Base-by-base conservation (phyloP, 2,888 invertebrate genomes). In the Apamea anceps region DNA sequence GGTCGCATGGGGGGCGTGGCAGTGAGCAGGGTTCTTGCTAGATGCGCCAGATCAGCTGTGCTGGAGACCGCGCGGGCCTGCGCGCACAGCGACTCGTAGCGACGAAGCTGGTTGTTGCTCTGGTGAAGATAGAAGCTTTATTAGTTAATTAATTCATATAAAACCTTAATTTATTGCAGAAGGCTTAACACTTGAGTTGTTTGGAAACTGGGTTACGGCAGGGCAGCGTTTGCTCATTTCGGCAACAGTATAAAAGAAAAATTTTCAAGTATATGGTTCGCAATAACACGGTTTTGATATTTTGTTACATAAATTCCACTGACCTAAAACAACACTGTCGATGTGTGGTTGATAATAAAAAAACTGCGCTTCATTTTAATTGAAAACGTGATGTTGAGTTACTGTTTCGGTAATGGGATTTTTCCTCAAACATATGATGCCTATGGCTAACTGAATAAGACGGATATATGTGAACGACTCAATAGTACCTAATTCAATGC, bases 51-150 rank as follows among this genome's bases (percentile, higher is more conserved):
- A 94, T 99, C 99, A 5, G 97, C 97, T 67, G 98, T 97, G 67
- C 98, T 98, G 68, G 98, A 98, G 6, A 99, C 98, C 0, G 98
- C 97, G 81, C 98, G 98, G 87, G 99, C 98, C 90, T 99, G 98
- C 73, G 98, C 97, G 86, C 98, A 97, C 72, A 99, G 97, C 25
- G 98, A 98, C 92, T 98, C 98, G 96, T 99, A 99, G 84, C 99
- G 98, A 85, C 98, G 98, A 48, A 98, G 98, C 93, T 99, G 99
- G 91, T 98, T 98, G 91, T 97, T 97, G 72, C 98, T 98, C 99
- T 99, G 96, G 63, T 92, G 93, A 85, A 82, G 87, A 65, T 5
- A 65, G 5, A 65, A 0, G 21, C 2, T 32, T 32, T 21, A 21
- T 32, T 63, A 21, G 21, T 32, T 32, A 63, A 48, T 48, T 15